Evolutionary conservation across 2,113 vertebrate genomes (phyloP).

Genomic region (Pandion haliaetus): DNA sequence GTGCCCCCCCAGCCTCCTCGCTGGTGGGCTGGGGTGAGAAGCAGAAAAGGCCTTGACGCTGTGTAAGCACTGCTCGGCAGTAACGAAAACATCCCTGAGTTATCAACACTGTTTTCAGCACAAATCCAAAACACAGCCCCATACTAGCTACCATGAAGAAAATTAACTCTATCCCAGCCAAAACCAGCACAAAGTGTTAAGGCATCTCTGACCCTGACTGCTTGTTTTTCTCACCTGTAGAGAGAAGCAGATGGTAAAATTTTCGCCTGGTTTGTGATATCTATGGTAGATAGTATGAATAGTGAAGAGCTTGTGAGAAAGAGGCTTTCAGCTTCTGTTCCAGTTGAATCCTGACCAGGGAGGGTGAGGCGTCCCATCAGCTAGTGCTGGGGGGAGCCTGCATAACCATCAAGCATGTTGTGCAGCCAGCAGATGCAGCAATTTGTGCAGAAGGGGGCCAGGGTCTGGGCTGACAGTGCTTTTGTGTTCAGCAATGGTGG

Average conservation of each 20-base stretch:
- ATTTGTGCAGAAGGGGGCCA: not conserved
- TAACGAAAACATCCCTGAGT: no score
- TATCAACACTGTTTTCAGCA: no score
- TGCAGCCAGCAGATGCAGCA: not conserved
- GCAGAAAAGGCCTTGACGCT: no score
- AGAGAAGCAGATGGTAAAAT: not conserved
- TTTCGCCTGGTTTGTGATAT: not conserved
- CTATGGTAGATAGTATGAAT: not conserved
- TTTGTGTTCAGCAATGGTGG: not conserved
- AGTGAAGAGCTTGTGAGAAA: not conserved
- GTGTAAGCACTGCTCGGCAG: no score
- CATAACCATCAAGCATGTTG: rapidly evolving
- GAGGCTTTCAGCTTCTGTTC: not conserved
- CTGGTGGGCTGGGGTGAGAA: no score
- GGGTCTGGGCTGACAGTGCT: not conserved
- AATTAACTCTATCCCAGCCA: no score
- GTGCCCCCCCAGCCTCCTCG: no score
- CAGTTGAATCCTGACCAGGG: not conserved
- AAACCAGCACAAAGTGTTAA: not conserved
- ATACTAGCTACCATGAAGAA: no score
- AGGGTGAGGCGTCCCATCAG: not conserved
- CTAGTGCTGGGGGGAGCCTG: not conserved
- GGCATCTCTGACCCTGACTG: not conserved
- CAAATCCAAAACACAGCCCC: no score
- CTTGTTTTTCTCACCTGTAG: not conserved